phyloP scores from a whole-genome alignment of 1,140 invertebrate species.

The Elymnias hypermnestra region DNA sequence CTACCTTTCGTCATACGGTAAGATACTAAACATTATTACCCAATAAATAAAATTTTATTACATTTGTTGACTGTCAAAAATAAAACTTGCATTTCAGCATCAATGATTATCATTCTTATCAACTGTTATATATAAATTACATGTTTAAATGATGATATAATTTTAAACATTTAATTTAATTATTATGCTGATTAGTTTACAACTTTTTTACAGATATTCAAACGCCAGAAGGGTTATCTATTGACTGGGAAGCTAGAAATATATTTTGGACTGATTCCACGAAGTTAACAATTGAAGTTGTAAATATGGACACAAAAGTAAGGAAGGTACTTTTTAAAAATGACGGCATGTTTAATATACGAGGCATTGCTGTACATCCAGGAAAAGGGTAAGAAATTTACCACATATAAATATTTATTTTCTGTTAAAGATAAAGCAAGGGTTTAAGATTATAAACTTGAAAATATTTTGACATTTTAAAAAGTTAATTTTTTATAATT shows the following conservation, averaged over 20 bases:
- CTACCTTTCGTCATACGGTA: slow-evolving; percentile 72
- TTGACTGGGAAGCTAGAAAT: slow-evolving; percentile 94
- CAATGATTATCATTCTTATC: too few species aligned
- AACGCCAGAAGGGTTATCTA: slow-evolving; percentile 93
- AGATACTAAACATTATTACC: slow-evolving; percentile 2
- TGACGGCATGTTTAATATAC: slow-evolving; percentile 89
- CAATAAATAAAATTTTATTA: not conserved
- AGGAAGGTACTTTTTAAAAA: slow-evolving; percentile 86
- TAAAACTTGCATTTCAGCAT: too few species aligned
- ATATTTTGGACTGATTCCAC: slow-evolving; percentile 98
- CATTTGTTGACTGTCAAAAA: too few species aligned
- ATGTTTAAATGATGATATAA: too few species aligned
- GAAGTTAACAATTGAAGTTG: slow-evolving; percentile 92
- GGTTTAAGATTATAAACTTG: too few species aligned
- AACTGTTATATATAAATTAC: too few species aligned
- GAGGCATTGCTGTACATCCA: slow-evolving; percentile 96
- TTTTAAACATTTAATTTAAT: too few species aligned
- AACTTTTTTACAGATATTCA: slow-evolving; percentile 81
- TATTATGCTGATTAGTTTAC: too few species aligned
- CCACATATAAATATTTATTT: too few species aligned
- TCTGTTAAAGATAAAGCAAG: too few species aligned
- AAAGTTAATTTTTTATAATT: too few species aligned
- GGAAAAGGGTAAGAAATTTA: slow-evolving; percentile 82
- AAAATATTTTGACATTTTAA: too few species aligned
- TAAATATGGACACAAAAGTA: slow-evolving; percentile 87